Evolutionary conservation across 2,888 invertebrate species (phyloP), one percentile per base, ranked within the genome.

Genomic region (Cosmia trapezina): DNA sequence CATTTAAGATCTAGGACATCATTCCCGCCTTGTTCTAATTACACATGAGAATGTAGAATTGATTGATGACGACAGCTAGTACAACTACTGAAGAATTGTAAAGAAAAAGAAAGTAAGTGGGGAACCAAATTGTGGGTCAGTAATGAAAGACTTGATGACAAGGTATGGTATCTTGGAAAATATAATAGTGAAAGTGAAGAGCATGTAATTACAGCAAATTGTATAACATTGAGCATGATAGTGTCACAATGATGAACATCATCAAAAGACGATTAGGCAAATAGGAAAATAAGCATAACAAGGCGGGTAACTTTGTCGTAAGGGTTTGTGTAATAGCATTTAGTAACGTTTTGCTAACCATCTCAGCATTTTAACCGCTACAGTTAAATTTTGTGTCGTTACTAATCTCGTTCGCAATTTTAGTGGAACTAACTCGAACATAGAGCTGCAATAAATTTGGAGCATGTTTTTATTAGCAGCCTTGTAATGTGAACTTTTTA

Each of bases 1-100:
- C 93, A 92, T 93, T 93, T 92, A 91, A 92, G 91, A 95, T 94
- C 93, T 95, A 93, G 94, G 92, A 90, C 94, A 92, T 87, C 89
- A 93, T 92, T 93, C 93, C 92, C 90, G 92, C 87, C 89, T 91
- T 91, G 89, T 92, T 90, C 90, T 93, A 93, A 94, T 94, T 94
- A 92, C 89, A 86, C 76, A 86, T 76, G 83, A 86, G 90, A 91
- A 92, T 91, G 88, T 89, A 86, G 80, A 85, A 85, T 88, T 88
- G 87, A 91, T 90, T 88, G 87, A 91, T 91, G 86, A 88, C 45
- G 59, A 72, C 73, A 78, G 68, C 41, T 66, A 71, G 43, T 37
- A 68, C 60, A 66, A 68, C 45, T 68, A 73, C 59, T 59, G 63
- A 69, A 79, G 70, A 76, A 59, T 68, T 73, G 70, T 74, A 83